Conservation (phyloP, 2,888 invertebrate genomes). For the Dyspetes luteomarginatus region DNA sequence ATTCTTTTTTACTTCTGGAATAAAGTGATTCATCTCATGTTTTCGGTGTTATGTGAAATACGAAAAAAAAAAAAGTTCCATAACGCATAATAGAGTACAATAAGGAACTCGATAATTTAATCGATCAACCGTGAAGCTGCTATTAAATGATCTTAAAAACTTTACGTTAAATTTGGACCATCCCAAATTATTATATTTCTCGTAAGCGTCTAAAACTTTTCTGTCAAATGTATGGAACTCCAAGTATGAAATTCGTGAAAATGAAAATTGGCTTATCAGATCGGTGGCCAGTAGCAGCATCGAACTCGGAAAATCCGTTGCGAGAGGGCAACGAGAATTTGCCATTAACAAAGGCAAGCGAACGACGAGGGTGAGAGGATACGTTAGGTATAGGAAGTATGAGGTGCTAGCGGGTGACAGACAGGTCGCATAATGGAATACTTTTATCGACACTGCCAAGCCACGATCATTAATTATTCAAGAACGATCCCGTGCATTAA, state of each 20-base stretch:
- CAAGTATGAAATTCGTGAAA: not conserved
- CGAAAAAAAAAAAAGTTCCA: too few species aligned
- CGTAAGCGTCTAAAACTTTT: too few species aligned
- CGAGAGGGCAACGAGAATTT: slow-evolving; percentile 72
- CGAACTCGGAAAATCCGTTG: slow-evolving; percentile 46
- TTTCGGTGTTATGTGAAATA: too few species aligned
- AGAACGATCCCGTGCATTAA: slow-evolving; percentile 76
- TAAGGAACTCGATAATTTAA: too few species aligned
- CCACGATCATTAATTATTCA: slow-evolving; percentile 78
- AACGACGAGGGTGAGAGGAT: slow-evolving; percentile 20
- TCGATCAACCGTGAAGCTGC: too few species aligned
- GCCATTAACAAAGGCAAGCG: slow-evolving; percentile 73
- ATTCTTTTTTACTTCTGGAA: too few species aligned
- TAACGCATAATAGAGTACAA: too few species aligned
- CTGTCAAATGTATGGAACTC: not conserved
- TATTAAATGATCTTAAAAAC: too few species aligned
- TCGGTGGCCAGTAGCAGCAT: slow-evolving; percentile 6
- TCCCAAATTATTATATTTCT: too few species aligned
- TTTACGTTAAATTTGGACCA: too few species aligned
- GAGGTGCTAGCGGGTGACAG: slow-evolving; percentile 66
- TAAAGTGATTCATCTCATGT: too few species aligned
- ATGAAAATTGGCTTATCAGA: not conserved
- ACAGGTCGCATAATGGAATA: slow-evolving; percentile 79
- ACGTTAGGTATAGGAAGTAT: slow-evolving; percentile 65
- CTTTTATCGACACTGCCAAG: slow-evolving; percentile 75